phyloP scores from a whole-genome alignment of 2,797 vertebrate genomes.

The Sebastes paucispinis region DNA sequence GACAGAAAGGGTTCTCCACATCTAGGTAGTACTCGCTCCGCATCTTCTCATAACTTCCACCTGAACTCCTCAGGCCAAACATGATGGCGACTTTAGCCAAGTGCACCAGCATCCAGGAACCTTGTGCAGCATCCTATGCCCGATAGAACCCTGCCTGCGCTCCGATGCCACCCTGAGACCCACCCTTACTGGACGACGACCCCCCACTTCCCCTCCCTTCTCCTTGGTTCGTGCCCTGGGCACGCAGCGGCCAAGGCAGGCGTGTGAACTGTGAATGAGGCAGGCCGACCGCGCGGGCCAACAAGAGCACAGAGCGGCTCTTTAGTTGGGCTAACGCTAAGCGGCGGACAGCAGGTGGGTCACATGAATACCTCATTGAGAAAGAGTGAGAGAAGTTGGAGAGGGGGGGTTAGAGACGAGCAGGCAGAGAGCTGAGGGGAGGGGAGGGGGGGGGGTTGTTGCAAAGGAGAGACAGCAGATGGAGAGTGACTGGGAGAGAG shows the following conservation, averaged over 20 bases:
- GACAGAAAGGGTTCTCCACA: constrained; percentile 78
- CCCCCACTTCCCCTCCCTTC: background rate
- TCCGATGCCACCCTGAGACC: constrained; percentile 56
- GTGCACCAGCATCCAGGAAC: constrained; percentile 79
- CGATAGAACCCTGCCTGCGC: constrained; percentile 56
- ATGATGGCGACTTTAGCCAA: constrained; percentile 83
- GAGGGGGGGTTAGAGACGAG: constrained; percentile 28
- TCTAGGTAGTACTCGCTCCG: constrained; percentile 79
- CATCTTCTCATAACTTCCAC: constrained; percentile 85
- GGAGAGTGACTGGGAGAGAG: constrained; percentile 48
- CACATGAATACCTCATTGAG: constrained; percentile 85
- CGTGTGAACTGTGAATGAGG: constrained; percentile 81
- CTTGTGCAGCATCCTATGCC: constrained; percentile 75
- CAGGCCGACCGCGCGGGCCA: constrained; percentile 63
- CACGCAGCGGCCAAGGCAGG: constrained; percentile 68
- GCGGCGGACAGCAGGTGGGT: constrained; percentile 84
- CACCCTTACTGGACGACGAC: constrained; percentile 47
- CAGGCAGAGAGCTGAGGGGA: constrained; percentile 43
- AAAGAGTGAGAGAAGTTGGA: constrained; percentile 71
- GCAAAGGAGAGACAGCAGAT: constrained; percentile 60
- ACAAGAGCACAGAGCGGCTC: constrained; percentile 75
- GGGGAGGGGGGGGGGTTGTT: constrained; percentile 24
- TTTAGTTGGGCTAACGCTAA: constrained; percentile 73
- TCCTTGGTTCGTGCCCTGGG: constrained; percentile 57
- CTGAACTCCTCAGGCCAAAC: constrained; percentile 84